Conservation (phyloP, 2,797 vertebrate species). For the Rhinichthys osculus region DNA sequence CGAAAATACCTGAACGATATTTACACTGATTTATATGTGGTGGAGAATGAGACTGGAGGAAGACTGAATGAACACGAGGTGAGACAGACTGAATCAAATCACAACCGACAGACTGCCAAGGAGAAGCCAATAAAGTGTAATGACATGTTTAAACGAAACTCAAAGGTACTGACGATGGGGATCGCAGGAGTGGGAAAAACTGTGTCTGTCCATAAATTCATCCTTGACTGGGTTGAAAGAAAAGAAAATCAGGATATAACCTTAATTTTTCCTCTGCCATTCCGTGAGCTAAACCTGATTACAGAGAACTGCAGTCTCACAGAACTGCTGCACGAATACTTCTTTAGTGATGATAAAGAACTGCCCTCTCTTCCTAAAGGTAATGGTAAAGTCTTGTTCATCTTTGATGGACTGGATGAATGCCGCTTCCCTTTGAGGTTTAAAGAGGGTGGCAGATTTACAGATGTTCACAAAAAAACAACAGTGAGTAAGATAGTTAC, state of each 20-base stretch:
- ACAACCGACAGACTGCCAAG: background rate
- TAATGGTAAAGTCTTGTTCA: background rate
- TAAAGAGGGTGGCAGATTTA: rapidly evolving
- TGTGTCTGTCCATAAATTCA: background rate
- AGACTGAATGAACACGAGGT: background rate
- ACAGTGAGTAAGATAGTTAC: background rate
- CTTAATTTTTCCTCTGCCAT: background rate
- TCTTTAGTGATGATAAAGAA: background rate
- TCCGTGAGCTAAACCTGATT: background rate
- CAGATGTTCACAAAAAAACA: background rate
- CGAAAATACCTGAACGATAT: rapidly evolving
- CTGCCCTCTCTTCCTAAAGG: background rate
- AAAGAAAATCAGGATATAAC: background rate
- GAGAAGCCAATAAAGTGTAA: background rate
- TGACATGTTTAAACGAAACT: background rate
- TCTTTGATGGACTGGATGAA: background rate
- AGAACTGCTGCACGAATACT: background rate
- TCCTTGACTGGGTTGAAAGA: background rate
- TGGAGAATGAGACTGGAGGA: conserved; percentile 17
- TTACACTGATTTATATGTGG: background rate
- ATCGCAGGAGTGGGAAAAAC: conserved; percentile 8
- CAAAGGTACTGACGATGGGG: background rate
- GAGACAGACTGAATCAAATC: background rate
- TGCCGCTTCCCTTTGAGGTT: background rate
- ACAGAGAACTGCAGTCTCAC: background rate